phyloP scores from a whole-genome alignment of 2,113 vertebrate species.

The Triplophysa siluroides region DNA sequence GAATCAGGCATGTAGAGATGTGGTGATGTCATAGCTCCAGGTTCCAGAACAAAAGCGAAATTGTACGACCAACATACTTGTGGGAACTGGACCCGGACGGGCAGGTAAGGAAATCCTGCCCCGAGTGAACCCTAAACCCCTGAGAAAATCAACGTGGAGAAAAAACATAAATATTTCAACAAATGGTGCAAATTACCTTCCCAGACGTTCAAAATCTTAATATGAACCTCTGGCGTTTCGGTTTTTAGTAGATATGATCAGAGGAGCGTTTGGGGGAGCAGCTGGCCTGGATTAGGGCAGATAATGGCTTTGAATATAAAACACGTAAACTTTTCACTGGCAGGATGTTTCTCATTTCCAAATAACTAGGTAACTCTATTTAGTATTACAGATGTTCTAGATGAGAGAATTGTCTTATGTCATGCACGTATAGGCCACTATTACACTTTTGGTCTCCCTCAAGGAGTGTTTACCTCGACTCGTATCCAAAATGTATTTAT shows the following conservation, averaged over 20 bases:
- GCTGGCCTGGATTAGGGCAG: conserved; percentile 10
- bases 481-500: too few species aligned
- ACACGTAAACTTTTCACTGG: background rate
- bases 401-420: background rate
- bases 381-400: conserved; percentile 17
- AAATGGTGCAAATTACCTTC: conserved; percentile 40
- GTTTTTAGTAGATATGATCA: background rate
- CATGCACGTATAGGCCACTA: background rate
- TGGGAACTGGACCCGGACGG: conserved; percentile 40
- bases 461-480: too few species aligned
- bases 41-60: conserved; percentile 47
- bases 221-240: background rate
- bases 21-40: conserved; percentile 58
- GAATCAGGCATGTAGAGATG: conserved; percentile 40
- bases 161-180: conserved; percentile 40
- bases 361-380: background rate
- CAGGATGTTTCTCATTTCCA: conserved; percentile 16
- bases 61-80: conserved; percentile 49
- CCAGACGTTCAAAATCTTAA: background rate
- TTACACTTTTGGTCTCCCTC: too few species aligned
- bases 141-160: conserved; percentile 29
- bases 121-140: conserved; percentile 36
- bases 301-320: conserved; percentile 11
- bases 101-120: conserved; percentile 40
- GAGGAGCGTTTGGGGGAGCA: conserved; percentile 7